These are phyloP conservation scores for Cairina moschata DNA, from an alignment of 2,113 vertebrate genomes.

Conservation along the genomic window DNA sequence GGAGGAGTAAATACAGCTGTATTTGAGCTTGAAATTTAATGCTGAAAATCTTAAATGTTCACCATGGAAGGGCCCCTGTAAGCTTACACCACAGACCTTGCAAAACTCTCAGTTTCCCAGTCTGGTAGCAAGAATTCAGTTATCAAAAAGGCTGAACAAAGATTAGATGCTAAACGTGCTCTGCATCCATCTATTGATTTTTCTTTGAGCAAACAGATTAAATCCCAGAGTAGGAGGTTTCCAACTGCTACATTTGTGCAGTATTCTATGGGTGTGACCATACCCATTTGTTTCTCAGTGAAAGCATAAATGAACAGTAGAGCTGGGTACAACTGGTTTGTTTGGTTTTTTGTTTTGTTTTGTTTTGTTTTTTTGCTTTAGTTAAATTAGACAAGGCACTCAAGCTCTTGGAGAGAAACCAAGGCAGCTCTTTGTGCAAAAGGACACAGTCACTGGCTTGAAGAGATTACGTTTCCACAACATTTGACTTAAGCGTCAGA, in stretches of 20 bases:
- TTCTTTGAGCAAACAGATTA: background rate
- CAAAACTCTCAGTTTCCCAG: background rate
- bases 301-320: background rate
- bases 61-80: background rate
- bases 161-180: background rate
- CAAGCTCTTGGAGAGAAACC: background rate
- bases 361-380: background rate
- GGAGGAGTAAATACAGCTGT: background rate
- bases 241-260: background rate
- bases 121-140: background rate
- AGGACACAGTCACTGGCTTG: background rate
- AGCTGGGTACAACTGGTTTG: too few relatives aligned
- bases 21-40: background rate
- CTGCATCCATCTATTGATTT: background rate
- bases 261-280: accelerated
- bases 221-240: background rate
- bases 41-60: background rate
- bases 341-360: too few relatives aligned
- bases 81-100: background rate
- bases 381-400: background rate
- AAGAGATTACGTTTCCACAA: background rate
- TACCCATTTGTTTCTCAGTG: background rate
- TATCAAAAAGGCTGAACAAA: background rate
- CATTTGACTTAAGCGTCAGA: background rate
- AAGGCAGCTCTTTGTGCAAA: background rate